Conservation (phyloP, 2,113 vertebrate species). For the Cathartes aura region DNA sequence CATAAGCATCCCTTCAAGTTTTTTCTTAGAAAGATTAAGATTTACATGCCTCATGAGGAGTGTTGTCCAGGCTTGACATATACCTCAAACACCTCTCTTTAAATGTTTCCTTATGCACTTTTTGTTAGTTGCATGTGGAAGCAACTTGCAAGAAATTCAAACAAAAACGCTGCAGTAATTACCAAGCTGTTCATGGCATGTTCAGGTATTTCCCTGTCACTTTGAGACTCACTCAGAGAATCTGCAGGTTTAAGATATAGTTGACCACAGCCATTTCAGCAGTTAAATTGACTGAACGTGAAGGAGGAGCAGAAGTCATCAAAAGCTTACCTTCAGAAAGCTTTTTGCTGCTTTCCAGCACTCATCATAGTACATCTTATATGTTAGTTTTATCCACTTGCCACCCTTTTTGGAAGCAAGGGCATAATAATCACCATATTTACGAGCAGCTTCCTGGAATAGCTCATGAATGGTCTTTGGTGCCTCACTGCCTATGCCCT, state of each 20-base stretch:
- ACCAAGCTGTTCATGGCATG: background rate
- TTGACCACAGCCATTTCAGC: background rate
- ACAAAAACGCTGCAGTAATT: background rate
- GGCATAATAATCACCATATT: slow-evolving; percentile 75
- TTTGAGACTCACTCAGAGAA: background rate
- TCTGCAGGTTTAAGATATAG: background rate
- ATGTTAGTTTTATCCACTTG: slow-evolving; percentile 77
- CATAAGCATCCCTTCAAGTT: background rate
- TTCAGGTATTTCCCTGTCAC: background rate
- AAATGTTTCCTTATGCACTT: accelerated
- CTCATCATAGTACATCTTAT: slow-evolving; percentile 84
- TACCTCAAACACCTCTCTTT: background rate
- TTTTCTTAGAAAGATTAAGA: background rate
- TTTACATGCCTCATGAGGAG: background rate
- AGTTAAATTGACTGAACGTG: background rate
- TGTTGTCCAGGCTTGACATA: background rate
- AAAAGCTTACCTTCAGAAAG: slow-evolving; percentile 84
- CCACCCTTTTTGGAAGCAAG: slow-evolving; percentile 83
- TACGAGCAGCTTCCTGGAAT: slow-evolving; percentile 70
- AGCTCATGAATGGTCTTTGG: slow-evolving; percentile 85
- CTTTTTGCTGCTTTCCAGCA: slow-evolving; percentile 87
- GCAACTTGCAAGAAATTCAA: background rate
- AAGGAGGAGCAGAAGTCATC: background rate
- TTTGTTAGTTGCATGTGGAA: background rate
- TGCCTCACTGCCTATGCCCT: slow-evolving; percentile 74